These are phyloP conservation scores for Entelurus aequoreus DNA, from an alignment of 2,113 vertebrate genomes.

Conservation along the genomic window DNA sequence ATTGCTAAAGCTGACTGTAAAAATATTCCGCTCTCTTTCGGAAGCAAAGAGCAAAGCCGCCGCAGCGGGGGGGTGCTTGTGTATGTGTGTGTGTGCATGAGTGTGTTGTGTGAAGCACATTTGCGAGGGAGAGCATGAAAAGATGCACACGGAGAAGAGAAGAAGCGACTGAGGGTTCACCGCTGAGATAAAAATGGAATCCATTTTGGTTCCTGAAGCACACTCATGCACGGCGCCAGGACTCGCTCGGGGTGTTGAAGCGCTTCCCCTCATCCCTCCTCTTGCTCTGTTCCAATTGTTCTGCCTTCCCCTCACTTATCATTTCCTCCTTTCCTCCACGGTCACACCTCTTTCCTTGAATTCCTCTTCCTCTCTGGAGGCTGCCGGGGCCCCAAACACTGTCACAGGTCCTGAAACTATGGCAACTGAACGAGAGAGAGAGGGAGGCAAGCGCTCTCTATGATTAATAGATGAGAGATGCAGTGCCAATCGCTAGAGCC, in stretches of 20 bases:
- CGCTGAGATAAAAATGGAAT: slow-evolving; percentile 67
- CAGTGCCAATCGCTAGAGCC: slow-evolving; percentile 82
- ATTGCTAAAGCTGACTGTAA: slow-evolving; percentile 43
- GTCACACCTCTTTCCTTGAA: slow-evolving; percentile 57
- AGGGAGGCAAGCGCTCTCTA: slow-evolving; percentile 75
- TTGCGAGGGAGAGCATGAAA: slow-evolving; percentile 25
- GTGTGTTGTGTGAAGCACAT: background rate
- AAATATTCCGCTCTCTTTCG: slow-evolving; percentile 51
- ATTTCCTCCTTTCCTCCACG: slow-evolving; percentile 29
- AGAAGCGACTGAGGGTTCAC: slow-evolving; percentile 47
- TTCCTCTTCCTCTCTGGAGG: slow-evolving; percentile 78
- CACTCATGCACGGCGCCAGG: slow-evolving; percentile 45
- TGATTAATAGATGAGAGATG: slow-evolving; percentile 99
- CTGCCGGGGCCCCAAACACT: slow-evolving; percentile 82
- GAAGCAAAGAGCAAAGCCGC: slow-evolving; percentile 13
- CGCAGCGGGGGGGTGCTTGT: slow-evolving; percentile 12
- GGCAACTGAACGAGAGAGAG: slow-evolving; percentile 98
- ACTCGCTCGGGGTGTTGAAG: slow-evolving; percentile 36
- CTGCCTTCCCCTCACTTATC: slow-evolving; percentile 30
- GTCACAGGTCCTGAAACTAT: slow-evolving; percentile 97
- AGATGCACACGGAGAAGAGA: slow-evolving; percentile 30
- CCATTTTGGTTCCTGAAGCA: slow-evolving; percentile 66
- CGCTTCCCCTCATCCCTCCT: slow-evolving; percentile 20
- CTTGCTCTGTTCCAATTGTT: slow-evolving; percentile 36
- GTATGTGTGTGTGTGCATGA: background rate